Conservation (phyloP, 2,113 vertebrate genomes). For the Balaeniceps rex region DNA sequence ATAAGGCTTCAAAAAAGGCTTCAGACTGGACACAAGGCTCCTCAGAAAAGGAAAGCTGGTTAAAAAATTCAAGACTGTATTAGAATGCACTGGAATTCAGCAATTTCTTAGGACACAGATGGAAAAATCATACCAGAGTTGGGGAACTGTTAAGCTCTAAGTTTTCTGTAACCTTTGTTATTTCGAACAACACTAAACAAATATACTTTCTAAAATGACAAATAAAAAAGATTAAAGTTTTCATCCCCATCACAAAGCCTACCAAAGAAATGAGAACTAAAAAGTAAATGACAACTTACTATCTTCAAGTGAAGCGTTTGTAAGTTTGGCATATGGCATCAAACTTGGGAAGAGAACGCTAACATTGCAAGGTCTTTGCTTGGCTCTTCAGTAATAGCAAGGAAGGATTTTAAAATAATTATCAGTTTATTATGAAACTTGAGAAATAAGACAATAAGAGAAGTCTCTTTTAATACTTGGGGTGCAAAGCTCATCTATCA, state of each 20-base stretch:
- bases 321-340: not conserved
- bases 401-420: not conserved
- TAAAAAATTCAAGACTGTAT: not conserved
- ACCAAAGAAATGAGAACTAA: not conserved
- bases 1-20: too few species aligned
- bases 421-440: not conserved
- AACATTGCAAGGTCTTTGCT: not conserved
- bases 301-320: not conserved
- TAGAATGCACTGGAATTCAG: not conserved
- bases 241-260: not conserved
- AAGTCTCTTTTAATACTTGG: not conserved
- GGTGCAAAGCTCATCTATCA: not conserved
- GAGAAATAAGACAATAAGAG: not conserved
- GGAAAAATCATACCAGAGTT: not conserved
- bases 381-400: not conserved
- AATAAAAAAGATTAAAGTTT: not conserved
- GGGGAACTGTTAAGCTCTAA: not conserved
- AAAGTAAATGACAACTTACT: not conserved
- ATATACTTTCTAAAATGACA: not conserved
- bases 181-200: not conserved
- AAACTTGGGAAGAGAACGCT: not conserved
- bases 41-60: not conserved
- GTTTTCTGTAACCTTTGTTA: not conserved
- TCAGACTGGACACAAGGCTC: not conserved
- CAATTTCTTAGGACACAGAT: not conserved